Evolutionary conservation across 2,113 vertebrate species (phyloP), one percentile per base, ranked within the genome.

Genomic region (Myrmophylax atrothorax): DNA sequence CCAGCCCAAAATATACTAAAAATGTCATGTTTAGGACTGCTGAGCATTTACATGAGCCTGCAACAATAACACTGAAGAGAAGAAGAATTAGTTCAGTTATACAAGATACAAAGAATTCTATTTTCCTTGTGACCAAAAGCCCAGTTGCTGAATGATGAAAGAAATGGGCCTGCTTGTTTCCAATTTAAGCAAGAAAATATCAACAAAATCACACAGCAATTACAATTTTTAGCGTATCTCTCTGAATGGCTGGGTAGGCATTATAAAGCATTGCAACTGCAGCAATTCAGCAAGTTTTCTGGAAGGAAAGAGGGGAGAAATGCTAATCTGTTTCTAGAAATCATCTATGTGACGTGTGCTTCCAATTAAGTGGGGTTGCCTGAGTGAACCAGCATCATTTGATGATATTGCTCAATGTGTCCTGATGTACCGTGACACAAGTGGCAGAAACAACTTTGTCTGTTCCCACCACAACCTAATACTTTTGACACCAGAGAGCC

Each of bases 141-240:
- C 22, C 66, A 80, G n/a, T 49, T 87, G 69, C 69, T 82, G 81
- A 82, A 49, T 26, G 53, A 89, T 75, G 62, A 84, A 89, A 87
- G 69, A 69, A 93, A 93, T 22, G 67, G 62, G 81, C 46, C 79
- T 72, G 66, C 29, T 81, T 87, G 93, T 87, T 96, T 94, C 80
- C 87, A 73, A 38, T 58, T 2, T 79, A 37, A 95, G 58, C 56
- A 87, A 79, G 66, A 79, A 94, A 86, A 78, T 28, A 89, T 52
- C 77, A 96, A 91, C 66, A 82, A 56, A 93, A 90, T 26, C 82
- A 82, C 44, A 68, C 25, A 76, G 66, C 89, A 94, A 95, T 85
- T 85, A 83, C 87, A 96, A 83, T 75, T 91, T 89, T 47, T 11
- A 93, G 90, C 78, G 18, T 70, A 25, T 67, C 62, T 79, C 66